Base-by-base conservation (phyloP, 2,888 invertebrate species). In the Pelosia muscerda region DNA sequence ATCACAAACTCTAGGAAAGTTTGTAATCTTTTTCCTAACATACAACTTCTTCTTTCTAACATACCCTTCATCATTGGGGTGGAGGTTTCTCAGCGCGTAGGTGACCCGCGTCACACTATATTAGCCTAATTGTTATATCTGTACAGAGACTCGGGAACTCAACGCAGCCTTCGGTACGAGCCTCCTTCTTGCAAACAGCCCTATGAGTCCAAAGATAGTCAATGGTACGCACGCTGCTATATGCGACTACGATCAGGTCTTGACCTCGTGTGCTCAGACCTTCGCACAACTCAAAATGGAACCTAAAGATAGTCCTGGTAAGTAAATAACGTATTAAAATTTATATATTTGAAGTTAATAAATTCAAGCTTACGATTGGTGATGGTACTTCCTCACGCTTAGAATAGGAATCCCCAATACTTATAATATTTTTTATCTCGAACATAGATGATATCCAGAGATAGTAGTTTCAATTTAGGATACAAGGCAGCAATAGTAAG, bases 191-290 rank as follows among this genome's bases (percentile, higher is more conserved):
- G 98, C 99, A 63, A 99, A 99, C 91, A 98, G 98, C 2, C 99
- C 99, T 1, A 98, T 98, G 97, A 98, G 98, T 8, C 99, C 99
- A 0, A 99, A 99, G 94, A 97, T 99, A 63, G 98, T 99, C 4
- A 98, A 99, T 82, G 98, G 98, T 5, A 98, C 98, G 61, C 98
- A 98, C 90, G 98, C 97, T 0, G 98, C 98, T 31, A 97, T 98
- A 73, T 98, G 98, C 82, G 98, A 98, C 86, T 97, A 97, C 69
- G 96, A 96, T 62, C 97, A 97, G 81, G 95, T 96, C 9, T 93
- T 97, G 74, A 96, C 96, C 19, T 97, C 97, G 62, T 97, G 97
- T 84, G 96, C 96, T 55, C 96, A 96, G 84, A 96, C 96, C 22
- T 96, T 97, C 78, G 96, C 96, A 2, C 96, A 96, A 84, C 90